Percentiles rank a stretch among this genome's conserved stretches.
Evolutionary conservation across 2,113 vertebrate genomes (phyloP).

Genomic region (Psophia crepitans): DNA sequence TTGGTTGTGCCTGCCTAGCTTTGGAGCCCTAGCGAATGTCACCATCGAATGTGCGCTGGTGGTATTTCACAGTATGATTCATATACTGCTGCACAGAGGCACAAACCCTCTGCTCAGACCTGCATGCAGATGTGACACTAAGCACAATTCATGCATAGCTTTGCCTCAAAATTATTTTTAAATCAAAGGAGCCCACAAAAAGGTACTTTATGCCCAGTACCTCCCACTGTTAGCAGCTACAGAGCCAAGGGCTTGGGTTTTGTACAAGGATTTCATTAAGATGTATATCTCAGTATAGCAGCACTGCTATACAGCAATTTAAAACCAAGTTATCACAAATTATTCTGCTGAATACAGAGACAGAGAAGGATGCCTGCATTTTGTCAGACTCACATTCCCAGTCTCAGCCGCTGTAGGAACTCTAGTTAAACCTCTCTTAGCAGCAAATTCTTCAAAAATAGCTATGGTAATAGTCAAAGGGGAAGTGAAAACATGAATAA

Average conservation of each 20-base stretch:
- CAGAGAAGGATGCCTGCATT: background rate
- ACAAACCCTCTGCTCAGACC: background rate
- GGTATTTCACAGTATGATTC: background rate
- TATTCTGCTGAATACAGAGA: background rate
- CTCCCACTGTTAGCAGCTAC: background rate
- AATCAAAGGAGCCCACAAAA: background rate
- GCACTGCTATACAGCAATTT: background rate
- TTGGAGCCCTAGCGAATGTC: background rate
- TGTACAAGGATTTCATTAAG: background rate
- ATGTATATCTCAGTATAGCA: background rate
- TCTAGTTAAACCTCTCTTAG: background rate
- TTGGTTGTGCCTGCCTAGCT: background rate
- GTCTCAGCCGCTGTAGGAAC: background rate
- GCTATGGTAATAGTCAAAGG: background rate
- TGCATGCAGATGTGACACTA: background rate
- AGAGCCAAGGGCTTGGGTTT: background rate
- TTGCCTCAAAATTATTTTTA: background rate
- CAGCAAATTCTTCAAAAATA: background rate
- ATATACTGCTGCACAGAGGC: background rate
- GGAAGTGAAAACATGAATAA: background rate
- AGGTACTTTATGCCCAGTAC: background rate
- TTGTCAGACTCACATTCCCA: background rate
- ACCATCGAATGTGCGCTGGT: background rate
- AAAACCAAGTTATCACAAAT: background rate
- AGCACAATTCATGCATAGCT: background rate